A percentile compares a stretch with the other conserved stretches of the same genome.
Evolutionary conservation across 2,888 invertebrate species (phyloP).

Genomic region (Trachelus stipa): DNA sequence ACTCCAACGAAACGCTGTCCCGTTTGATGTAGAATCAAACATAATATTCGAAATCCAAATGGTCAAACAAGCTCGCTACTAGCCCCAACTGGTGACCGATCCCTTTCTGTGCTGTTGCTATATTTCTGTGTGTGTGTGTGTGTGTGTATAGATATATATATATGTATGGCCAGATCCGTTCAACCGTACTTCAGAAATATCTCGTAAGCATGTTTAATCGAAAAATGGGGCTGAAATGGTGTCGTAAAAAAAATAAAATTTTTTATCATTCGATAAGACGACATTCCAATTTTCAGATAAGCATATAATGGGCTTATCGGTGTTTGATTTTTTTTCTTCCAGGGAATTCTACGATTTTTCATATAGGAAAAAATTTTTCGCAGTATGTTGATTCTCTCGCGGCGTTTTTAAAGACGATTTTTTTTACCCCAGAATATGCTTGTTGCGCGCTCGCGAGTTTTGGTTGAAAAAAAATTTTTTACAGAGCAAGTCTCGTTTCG

Average conservation of each 20-base stretch:
- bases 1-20: conserved; percentile 18
- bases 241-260: background rate
- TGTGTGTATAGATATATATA: too few species aligned
- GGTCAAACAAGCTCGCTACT: background rate
- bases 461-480: background rate
- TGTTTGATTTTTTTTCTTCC: background rate
- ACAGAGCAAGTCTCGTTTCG: background rate
- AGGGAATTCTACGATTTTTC: background rate
- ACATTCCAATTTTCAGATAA: background rate
- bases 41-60: conserved; percentile 35
- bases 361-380: background rate
- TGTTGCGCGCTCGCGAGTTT: background rate
- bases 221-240: background rate
- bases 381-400: background rate
- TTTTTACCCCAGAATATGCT: background rate
- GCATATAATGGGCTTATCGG: background rate
- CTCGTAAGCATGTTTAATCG: background rate
- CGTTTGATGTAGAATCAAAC: conserved; percentile 37
- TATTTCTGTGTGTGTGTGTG: too few species aligned
- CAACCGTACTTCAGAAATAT: background rate
- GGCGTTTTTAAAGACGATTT: background rate
- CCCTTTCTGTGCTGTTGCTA: background rate
- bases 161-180: too few species aligned
- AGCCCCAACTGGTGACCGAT: background rate
- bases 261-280: too few species aligned